Base-by-base conservation (phyloP, 2,888 invertebrate species). In the Plebejus argus region DNA sequence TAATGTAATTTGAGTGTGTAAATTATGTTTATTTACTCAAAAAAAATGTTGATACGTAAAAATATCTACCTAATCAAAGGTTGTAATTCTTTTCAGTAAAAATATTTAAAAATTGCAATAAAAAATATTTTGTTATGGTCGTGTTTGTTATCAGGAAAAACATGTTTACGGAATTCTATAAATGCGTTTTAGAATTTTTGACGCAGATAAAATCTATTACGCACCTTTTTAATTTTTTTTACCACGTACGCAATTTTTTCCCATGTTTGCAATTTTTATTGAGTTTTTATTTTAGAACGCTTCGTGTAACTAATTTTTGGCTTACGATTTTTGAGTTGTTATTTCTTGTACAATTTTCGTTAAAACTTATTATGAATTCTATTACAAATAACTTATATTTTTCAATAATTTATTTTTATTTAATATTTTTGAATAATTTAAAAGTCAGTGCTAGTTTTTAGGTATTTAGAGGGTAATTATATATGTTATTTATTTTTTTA, bases 131-230 rank as follows among this genome's bases (percentile, higher is more conserved):
- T 66, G 66, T 66, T 66, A 66, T 66, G 66, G 28, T 66, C 71
- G 39, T 71, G 28, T 71, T 71, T 71, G 71, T 39, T 71, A 71
- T 39, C 71, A n/a, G 35, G 20, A 74, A 74, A 74, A 74, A 74
- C 74, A 74, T 74, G 74, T 74, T 74, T 74, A 74, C 74, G 23
- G 49, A 74, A 10, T 74, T 74, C 5, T 45, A 45, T 53, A 53
- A 74, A 74, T 74, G 53, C 49, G 49, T 74, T 74, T 66, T 15
- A 49, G 4, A 71, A 28, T 71, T 39, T 74, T 74, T 72, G 45
- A n/a, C 49, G 23, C 20, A 23, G 53, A 45, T 74, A 74, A 53
- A 49, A 53, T 49, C 15, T 74, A 74, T 20, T 74, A 74, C 74
- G 74, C 74, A 74, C 74, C 49, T 15, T 28, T 20, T n/a, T n/a